Evolutionary conservation across 2,888 invertebrate genomes (phyloP).

Genomic region (Entomobrya multifasciata): DNA sequence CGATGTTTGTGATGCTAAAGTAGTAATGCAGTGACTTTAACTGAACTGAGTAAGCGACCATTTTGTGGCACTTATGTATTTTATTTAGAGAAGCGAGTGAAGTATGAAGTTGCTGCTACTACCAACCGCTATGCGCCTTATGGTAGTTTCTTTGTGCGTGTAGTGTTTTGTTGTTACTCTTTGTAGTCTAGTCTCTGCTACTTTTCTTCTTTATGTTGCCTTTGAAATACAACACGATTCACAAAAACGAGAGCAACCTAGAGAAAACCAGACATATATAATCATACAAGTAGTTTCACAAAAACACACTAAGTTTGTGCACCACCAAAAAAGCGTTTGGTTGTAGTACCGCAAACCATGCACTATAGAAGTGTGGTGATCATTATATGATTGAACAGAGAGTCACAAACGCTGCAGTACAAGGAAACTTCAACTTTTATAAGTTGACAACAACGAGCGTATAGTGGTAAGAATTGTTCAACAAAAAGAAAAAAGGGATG

Average conservation of each 20-base stretch:
- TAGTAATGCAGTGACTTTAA: background rate
- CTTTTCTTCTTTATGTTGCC: constrained; percentile 29
- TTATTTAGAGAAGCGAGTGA: background rate
- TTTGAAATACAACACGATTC: constrained; percentile 45
- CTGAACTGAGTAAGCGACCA: background rate
- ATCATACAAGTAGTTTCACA: background rate
- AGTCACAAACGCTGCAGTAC: no score
- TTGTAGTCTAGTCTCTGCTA: constrained; percentile 34
- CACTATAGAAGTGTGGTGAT: background rate
- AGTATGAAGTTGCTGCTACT: background rate
- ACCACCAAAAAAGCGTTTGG: background rate
- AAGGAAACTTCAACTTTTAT: no score
- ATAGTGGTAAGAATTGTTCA: no score
- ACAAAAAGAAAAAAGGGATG: no score
- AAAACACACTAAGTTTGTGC: constrained; percentile 10
- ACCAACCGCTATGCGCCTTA: background rate
- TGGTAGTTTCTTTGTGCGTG: background rate
- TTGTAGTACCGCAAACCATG: background rate
- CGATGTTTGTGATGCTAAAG: background rate
- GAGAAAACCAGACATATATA: background rate
- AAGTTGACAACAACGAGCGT: no score
- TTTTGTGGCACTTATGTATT: background rate
- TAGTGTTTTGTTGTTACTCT: constrained; percentile 26
- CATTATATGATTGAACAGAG: background rate
- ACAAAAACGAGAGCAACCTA: constrained; percentile 4